A percentile compares a stretch with the other conserved stretches of the same genome.
phyloP scores from a whole-genome alignment of 2,797 vertebrate species.

The Semaprochilodus insignis region DNA sequence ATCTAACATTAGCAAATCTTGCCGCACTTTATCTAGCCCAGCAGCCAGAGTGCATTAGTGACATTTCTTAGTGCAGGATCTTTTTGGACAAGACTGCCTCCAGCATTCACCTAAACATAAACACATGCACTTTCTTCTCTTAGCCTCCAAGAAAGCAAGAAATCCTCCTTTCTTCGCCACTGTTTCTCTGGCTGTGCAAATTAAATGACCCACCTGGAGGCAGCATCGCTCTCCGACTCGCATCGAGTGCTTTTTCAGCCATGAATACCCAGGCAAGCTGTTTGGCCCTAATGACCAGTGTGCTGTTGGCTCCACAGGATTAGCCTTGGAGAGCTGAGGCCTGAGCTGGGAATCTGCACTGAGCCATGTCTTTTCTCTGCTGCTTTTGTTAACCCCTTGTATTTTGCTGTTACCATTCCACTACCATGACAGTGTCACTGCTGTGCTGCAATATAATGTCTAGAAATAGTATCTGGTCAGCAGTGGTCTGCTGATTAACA shows the following conservation, averaged over 20 bases:
- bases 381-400: not conserved
- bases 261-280: not conserved
- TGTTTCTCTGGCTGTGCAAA: conserved; percentile 1
- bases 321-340: not conserved
- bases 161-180: not conserved
- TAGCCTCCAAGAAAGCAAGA: not conserved
- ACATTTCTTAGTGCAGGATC: not conserved
- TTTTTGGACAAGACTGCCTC: not conserved
- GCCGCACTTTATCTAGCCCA: not conserved
- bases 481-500: not conserved
- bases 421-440: not conserved
- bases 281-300: not conserved
- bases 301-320: not conserved
- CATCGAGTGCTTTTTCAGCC: not conserved
- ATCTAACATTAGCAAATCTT: not conserved
- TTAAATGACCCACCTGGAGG: conserved; percentile 19
- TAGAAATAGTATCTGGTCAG: no score
- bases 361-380: not conserved
- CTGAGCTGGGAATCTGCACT: not conserved
- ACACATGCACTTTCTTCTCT: not conserved
- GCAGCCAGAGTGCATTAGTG: not conserved
- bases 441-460: no score
- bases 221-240: not conserved
- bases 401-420: not conserved
- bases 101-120: not conserved